Base-by-base conservation (phyloP, 53 echinoderm and acorn worm species). In the Glandiceps talaboti region DNA sequence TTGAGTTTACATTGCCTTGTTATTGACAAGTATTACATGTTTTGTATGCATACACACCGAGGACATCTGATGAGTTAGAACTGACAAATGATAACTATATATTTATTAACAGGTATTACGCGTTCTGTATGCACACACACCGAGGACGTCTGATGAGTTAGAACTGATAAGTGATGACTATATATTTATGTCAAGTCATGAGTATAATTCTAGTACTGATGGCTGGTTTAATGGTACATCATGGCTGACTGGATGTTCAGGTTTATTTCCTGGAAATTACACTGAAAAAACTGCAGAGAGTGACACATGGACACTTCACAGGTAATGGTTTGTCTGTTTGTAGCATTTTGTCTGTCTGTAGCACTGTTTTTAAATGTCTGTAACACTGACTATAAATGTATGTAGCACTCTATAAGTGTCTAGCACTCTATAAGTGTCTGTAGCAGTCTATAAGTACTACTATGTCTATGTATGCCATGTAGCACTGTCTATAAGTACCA, bases 261-360 rank as follows among this genome's bases (percentile, higher is more conserved):
- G 99, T 64, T 89, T 91, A 91, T 94, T 99, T 73, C 93, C 99
- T 0, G 93, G 93, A 31, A 91, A 99, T 81, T 99, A 99, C 86
- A 91, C 94, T 29, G 99, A 99, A 86, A 94, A 93, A 74, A 91
- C 93, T 1, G 93, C 99, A 0, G 99, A 99, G 81, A 94, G 93
- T 14, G 99, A 99, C 77, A 94, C 91, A 29, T 99, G 99, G 99
- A 99, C 99, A 6, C 80, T 94, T 30, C 99, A 99, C 76, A 94
- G 99, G 99, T 99, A n/a, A n/a, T n/a, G n/a, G n/a, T n/a, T n/a
- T n/a, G n/a, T n/a, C n/a, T n/a, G n/a, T n/a, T n/a, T n/a, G n/a
- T n/a, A n/a, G n/a, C n/a, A n/a, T n/a, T n/a, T n/a, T n/a, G n/a
- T n/a, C n/a, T n/a, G n/a, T n/a, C n/a, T n/a, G n/a, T n/a, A n/a